Evolutionary conservation across 2,797 vertebrate species (phyloP), one percentile per base, ranked within the genome.

Genomic region (Furcifer pardalis): DNA sequence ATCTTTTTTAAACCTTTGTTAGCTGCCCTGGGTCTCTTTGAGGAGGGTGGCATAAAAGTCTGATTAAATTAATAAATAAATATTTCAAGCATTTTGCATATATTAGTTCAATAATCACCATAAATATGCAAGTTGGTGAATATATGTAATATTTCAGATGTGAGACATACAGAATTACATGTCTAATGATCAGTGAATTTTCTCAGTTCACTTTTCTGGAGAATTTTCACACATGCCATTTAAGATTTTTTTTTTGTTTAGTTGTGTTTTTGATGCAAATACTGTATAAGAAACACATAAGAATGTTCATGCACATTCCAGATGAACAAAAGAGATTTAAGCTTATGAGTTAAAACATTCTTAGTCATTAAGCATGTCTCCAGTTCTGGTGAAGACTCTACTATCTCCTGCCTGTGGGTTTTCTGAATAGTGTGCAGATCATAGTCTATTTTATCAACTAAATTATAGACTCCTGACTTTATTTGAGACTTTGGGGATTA

Each of bases 401-500:
- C 75, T 86, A 62, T 85, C 66, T 82, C 83, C 82, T 86, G 60
- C 35, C 85, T 73, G 9, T 69, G 77, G 86, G n/a, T 71, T 88
- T 84, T 79, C 77, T 44, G 60, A 44, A 83, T 84, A 78, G 30
- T 85, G 77, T 63, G 79, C 77, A 49, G 52, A 81, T 35, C 35
- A 59, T 83, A 35, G 62, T 88, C 19, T 0, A 1, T 79, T 93
- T 82, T 82, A 83, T 81, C 73, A 84, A 76, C 46, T 23, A 68
- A 49, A 68, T 68, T 66, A 79, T 68, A 79, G 63, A 63, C 42
- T 35, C 63, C n/a, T 32, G 37, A 87, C 78, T 73, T 0, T 0
- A 46, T 72, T 69, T 72, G 84, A 83, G 66, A 90, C 79, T 74
- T 3, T 46, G 89, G 89, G 82, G 88, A 87, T 59, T 52, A 77